Evolutionary conservation across 2,888 invertebrate species (phyloP).

Genomic region (Diplolepis rosae): DNA sequence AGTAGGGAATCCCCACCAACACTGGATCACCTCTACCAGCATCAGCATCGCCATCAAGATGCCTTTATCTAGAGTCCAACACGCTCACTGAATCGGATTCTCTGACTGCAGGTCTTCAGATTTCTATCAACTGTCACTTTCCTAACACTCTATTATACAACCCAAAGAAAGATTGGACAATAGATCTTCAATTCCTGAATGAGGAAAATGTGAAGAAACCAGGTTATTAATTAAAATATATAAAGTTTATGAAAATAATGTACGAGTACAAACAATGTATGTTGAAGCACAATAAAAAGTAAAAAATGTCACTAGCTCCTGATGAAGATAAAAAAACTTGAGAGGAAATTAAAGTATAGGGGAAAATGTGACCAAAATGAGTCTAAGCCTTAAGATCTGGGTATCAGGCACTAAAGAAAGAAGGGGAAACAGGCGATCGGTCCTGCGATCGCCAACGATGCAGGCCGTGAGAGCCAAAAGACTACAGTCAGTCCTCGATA

Average conservation of each 20-base stretch:
- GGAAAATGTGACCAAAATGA: constrained; percentile 48
- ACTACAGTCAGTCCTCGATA: constrained; percentile 41
- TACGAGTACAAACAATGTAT: too few relatives aligned
- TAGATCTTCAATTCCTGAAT: too few relatives aligned
- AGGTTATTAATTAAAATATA: too few relatives aligned
- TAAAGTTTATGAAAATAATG: too few relatives aligned
- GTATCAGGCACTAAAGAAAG: neutral
- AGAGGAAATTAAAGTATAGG: constrained; percentile 36
- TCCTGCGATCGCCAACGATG: constrained; percentile 50
- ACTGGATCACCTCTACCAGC: constrained; percentile 40
- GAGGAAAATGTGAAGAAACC: constrained; percentile 10
- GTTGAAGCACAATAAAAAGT: neutral
- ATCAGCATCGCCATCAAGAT: constrained; percentile 35
- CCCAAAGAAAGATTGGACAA: constrained; percentile 28
- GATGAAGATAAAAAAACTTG: constrained; percentile 39
- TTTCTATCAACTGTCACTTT: constrained; percentile 24
- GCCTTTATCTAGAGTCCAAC: neutral
- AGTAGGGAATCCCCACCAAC: constrained; percentile 40
- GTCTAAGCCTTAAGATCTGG: constrained; percentile 6
- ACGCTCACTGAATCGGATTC: constrained; percentile 41
- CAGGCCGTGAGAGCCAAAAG: constrained; percentile 33
- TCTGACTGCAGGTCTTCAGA: constrained; percentile 27
- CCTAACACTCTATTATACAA: constrained; percentile 7
- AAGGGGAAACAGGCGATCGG: constrained; percentile 10
- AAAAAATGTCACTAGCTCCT: constrained; percentile 18